A percentile compares a stretch with the other conserved stretches of the same genome.
These are phyloP conservation scores for Lacerta bilineata DNA, from an alignment of 2,797 vertebrate genomes.

Conservation along the genomic window DNA sequence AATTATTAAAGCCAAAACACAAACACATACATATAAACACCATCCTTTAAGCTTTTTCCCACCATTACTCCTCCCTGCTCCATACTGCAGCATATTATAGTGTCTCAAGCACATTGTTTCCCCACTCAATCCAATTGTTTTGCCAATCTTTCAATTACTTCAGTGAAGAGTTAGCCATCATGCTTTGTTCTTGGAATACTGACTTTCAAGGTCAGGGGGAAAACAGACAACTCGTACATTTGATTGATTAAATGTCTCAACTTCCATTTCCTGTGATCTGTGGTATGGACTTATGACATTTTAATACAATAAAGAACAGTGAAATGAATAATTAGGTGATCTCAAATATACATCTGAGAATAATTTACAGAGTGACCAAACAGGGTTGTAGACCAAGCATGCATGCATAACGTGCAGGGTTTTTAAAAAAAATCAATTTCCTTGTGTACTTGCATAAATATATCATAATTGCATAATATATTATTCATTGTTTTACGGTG, in stretches of 20 bases:
- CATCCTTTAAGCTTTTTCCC: neutral
- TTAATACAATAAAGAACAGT: neutral
- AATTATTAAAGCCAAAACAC: too few relatives aligned
- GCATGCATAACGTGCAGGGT: neutral
- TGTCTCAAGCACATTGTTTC: too few relatives aligned
- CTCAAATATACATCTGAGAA: neutral
- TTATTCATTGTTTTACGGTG: slow-evolving; percentile 37
- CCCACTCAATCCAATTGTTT: neutral
- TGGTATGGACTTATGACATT: neutral
- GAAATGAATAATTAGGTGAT: slow-evolving; percentile 10
- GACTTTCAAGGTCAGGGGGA: slow-evolving; percentile 19
- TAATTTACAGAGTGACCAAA: neutral
- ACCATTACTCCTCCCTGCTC: neutral
- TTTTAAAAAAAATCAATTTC: slow-evolving; percentile 17
- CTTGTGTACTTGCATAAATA: neutral
- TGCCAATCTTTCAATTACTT: slow-evolving; percentile 1
- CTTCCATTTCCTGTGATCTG: slow-evolving; percentile 4
- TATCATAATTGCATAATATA: slow-evolving; percentile 14
- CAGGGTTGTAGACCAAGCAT: neutral
- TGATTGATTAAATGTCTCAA: neutral
- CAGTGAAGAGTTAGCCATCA: neutral
- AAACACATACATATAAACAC: too few relatives aligned
- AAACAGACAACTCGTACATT: neutral
- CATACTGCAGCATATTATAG: too few relatives aligned
- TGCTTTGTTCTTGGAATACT: neutral